A percentile compares a stretch with the other conserved stretches of the same genome.
These are phyloP conservation scores for Aplochiton taeniatus DNA, from an alignment of 2,797 vertebrate genomes.

Conservation along the genomic window DNA sequence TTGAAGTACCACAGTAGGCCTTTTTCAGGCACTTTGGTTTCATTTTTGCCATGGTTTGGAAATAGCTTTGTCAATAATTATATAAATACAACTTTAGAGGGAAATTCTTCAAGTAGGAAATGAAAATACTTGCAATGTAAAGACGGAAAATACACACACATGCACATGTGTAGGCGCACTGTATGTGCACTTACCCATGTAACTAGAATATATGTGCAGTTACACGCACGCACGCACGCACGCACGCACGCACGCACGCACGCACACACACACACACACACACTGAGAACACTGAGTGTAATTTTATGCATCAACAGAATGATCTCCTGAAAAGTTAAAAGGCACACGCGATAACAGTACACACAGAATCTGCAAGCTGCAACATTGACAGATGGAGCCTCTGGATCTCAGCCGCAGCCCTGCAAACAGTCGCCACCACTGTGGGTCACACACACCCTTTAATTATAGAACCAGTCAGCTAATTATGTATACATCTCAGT, in stretches of 20 bases:
- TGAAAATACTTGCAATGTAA: conserved; percentile 2
- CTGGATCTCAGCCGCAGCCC: not conserved
- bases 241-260: not conserved
- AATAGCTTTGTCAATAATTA: no score
- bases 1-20: no score
- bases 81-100: no score
- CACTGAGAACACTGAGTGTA: not conserved
- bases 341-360: not conserved
- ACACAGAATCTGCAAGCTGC: not conserved
- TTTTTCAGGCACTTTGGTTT: no score
- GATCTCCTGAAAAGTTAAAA: not conserved
- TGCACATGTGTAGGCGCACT: conserved; percentile 5
- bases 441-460: not conserved
- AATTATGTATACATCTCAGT: not conserved
- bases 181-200: no score
- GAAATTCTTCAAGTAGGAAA: no score
- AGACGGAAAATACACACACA: conserved; percentile 4
- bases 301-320: not conserved
- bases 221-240: conserved; percentile 14
- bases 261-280: conserved; percentile 2
- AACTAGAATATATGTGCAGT: not conserved
- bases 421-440: not conserved
- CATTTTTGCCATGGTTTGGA: no score
- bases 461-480: conserved; percentile 2
- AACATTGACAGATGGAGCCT: conserved; percentile 1